Base-by-base conservation (phyloP, 2,888 invertebrate species). In the Tridacna crocea region DNA sequence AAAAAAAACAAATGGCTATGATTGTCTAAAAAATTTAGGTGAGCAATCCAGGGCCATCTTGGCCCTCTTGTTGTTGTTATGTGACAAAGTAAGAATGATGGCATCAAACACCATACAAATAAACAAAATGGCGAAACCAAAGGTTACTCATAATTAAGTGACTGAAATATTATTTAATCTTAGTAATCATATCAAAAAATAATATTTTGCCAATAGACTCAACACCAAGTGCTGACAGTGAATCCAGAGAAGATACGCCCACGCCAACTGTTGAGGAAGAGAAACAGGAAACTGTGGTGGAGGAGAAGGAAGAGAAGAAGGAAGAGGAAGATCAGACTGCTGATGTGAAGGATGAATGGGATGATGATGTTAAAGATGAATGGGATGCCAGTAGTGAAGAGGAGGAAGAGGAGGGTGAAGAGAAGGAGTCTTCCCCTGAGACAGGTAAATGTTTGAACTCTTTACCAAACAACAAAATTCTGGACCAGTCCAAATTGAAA, bases 351-450 rank as follows among this genome's bases (percentile, higher is more conserved):
- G 92, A 90, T 65, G 94, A 87, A 96, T 96, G 92, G 97, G 98
- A 60, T 97, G 97, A 8, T 96, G 97, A 93, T 95, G 97, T 85
- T 26, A 85, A 87, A 51, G 87, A 83, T 19, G 85, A 91, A 3
- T 88, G 82, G n/a, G 82, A 88, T 95, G 96, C 90, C 79, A 95
- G 96, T n/a, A 85, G 89, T 15, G 90, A 91, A 75, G 92, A 91
- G 97, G 98, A 61, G 97, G 97, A 8, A 96, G 96, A 92, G 97
- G 98, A 61, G 97, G 97, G 8, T 96, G 87, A 83, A 19, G 85
- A 89, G 58, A 82, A 83, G 65, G 83, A 87, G 72, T 77, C 72
- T 17, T 63, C 65, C 15, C 75, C 82, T 22, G 82, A 77, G 65
- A 27, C 72, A 51, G 78, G 84, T 75, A 61, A 15, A 81, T 70